phyloP scores from a whole-genome alignment of 2,113 vertebrate genomes.

The Triplophysa tibetana region DNA sequence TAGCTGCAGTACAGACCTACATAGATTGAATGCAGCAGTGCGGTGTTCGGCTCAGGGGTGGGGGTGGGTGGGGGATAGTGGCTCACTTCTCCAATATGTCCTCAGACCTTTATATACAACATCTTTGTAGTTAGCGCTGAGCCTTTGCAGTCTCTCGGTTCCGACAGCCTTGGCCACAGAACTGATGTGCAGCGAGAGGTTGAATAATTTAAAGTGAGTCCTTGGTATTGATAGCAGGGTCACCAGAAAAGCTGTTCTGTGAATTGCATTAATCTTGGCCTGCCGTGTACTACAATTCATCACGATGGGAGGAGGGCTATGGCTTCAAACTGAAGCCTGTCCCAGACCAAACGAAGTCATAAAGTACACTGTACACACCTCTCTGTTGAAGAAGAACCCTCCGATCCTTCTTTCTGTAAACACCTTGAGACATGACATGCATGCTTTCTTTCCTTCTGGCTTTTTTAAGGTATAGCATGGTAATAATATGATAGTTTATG shows the following conservation, averaged over 20 bases:
- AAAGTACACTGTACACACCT: constrained; percentile 54
- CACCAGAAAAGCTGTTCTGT: constrained; percentile 52
- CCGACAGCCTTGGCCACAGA: constrained; percentile 50
- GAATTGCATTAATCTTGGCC: constrained; percentile 57
- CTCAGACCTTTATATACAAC: constrained; percentile 31
- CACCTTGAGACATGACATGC: constrained; percentile 17
- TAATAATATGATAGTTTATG: constrained; percentile 7
- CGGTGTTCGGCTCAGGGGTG: not conserved
- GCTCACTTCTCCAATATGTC: constrained; percentile 29
- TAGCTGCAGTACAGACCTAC: constrained; percentile 37
- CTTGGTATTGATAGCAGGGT: constrained; percentile 56
- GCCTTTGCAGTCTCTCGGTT: constrained; percentile 36
- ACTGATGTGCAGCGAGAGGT: constrained; percentile 53
- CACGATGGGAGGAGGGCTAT: constrained; percentile 47
- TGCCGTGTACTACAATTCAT: constrained; percentile 52
- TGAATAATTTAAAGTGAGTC: constrained; percentile 60
- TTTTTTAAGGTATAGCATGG: not conserved
- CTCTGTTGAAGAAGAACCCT: constrained; percentile 23
- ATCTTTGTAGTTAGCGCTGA: constrained; percentile 24
- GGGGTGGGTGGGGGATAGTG: not conserved
- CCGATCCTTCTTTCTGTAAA: constrained; percentile 16
- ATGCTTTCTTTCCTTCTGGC: not conserved
- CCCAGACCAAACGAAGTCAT: constrained; percentile 54
- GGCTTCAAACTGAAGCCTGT: constrained; percentile 46
- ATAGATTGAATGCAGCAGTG: constrained; percentile 35